Evolutionary conservation across 2,113 vertebrate species (phyloP).

Genomic region (Phyllopteryx taeniolatus): DNA sequence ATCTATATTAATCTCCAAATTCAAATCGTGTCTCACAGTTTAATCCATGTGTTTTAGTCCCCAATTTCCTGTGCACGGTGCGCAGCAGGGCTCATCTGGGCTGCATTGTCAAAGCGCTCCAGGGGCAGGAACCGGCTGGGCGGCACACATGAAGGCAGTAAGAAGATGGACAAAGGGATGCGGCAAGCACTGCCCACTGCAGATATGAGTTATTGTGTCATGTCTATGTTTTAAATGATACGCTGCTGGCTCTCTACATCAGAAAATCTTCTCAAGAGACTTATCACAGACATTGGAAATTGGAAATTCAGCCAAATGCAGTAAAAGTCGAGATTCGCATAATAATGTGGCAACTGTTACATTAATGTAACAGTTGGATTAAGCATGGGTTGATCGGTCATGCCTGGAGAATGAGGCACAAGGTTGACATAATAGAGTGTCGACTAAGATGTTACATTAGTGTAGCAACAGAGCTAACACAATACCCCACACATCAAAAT

Average conservation of each 20-base stretch:
- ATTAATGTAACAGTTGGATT: neutral
- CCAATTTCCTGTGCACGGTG: slow-evolving; percentile 63
- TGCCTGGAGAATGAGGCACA: neutral
- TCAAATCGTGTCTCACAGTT: slow-evolving; percentile 25
- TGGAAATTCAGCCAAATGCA: neutral
- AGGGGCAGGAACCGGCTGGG: slow-evolving; percentile 51
- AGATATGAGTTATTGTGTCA: neutral
- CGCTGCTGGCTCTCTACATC: neutral
- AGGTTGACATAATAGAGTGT: neutral
- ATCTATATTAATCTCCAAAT: slow-evolving; percentile 4
- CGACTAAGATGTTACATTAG: neutral
- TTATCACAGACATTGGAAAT: neutral
- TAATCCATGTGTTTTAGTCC: slow-evolving; percentile 16
- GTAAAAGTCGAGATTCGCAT: neutral
- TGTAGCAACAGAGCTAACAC: neutral
- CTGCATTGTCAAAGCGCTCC: slow-evolving; percentile 39
- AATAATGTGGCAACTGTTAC: neutral
- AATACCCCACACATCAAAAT: too few relatives aligned
- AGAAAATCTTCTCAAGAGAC: neutral
- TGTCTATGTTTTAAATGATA: neutral
- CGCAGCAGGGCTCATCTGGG: slow-evolving; percentile 48
- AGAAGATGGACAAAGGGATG: slow-evolving; percentile 44
- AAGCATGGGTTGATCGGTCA: neutral
- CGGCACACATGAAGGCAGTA: slow-evolving; percentile 52
- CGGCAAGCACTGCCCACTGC: slow-evolving; percentile 38